These are phyloP conservation scores for Gerosis bhagava DNA, from an alignment of 2,888 invertebrate species.

Conservation along the genomic window DNA sequence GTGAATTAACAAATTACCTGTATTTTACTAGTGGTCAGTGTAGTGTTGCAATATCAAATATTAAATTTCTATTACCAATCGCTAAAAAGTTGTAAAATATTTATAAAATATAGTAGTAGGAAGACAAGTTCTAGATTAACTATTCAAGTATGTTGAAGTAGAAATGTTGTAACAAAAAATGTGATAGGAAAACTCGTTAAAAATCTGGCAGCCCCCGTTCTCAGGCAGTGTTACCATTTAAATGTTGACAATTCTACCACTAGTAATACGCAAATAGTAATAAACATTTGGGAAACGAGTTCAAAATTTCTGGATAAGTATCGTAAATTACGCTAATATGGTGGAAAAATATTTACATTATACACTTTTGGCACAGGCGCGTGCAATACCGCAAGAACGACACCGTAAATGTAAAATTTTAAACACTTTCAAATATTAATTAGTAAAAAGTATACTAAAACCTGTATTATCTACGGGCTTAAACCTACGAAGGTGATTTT, in stretches of 20 bases:
- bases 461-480: constrained; percentile 76
- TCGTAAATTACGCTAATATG: constrained; percentile 45
- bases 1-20: constrained; percentile 15
- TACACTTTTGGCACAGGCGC: constrained; percentile 72
- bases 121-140: constrained; percentile 10
- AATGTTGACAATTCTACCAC: constrained; percentile 25
- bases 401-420: constrained; percentile 46
- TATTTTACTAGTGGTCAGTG: constrained; percentile 17
- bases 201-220: constrained; percentile 11
- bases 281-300: constrained; percentile 42
- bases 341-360: constrained; percentile 69
- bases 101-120: constrained; percentile 18
- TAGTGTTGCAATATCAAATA: background rate
- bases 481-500: constrained; percentile 61
- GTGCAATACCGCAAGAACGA: constrained; percentile 56
- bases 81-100: constrained; percentile 15
- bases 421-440: constrained; percentile 55
- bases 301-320: constrained; percentile 44
- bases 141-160: constrained; percentile 3
- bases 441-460: constrained; percentile 58
- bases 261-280: constrained; percentile 38
- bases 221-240: constrained; percentile 25
- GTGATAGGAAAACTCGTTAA: constrained; percentile 6
- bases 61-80: background rate
- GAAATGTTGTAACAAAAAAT: constrained; percentile 10